Conservation (phyloP, 1,140 invertebrate species). For the Doryteuthis pealeii region DNA sequence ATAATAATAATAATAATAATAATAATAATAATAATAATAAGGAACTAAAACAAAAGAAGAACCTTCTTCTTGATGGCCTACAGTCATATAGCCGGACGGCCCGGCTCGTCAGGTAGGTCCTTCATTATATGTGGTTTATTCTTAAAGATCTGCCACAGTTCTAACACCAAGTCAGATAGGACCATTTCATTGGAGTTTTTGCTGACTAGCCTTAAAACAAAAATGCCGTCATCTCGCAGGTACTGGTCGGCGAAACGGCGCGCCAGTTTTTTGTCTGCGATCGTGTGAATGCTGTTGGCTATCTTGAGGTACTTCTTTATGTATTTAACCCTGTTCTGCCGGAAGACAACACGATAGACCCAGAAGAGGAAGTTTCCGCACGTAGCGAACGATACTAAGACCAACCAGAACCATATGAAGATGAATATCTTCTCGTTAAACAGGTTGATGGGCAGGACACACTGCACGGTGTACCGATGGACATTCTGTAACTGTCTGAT, state of each 20-base stretch:
- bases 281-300: slow-evolving; percentile 40
- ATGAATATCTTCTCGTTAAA: slow-evolving; percentile 66
- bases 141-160: slow-evolving; percentile 52
- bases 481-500: slow-evolving; percentile 57
- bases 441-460: slow-evolving; percentile 65
- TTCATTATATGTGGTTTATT: slow-evolving; percentile 48
- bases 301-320: slow-evolving; percentile 56
- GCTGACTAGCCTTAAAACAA: slow-evolving; percentile 52
- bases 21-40: slow-evolving; percentile 1
- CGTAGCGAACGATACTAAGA: slow-evolving; percentile 48
- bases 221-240: slow-evolving; percentile 56
- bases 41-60: background rate
- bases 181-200: slow-evolving; percentile 57
- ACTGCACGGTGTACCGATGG: slow-evolving; percentile 60
- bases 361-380: slow-evolving; percentile 50
- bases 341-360: slow-evolving; percentile 47
- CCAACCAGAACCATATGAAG: slow-evolving; percentile 59
- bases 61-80: background rate
- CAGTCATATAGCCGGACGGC: background rate
- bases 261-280: slow-evolving; percentile 45
- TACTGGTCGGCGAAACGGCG: slow-evolving; percentile 51
- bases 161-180: slow-evolving; percentile 48
- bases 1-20: background rate
- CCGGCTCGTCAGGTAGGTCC: slow-evolving; percentile 29
- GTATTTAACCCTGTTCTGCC: slow-evolving; percentile 42